A percentile compares a stretch with the other conserved stretches of the same genome.
Conservation (phyloP, 2,888 invertebrate species). For the Cephus spinipes region DNA sequence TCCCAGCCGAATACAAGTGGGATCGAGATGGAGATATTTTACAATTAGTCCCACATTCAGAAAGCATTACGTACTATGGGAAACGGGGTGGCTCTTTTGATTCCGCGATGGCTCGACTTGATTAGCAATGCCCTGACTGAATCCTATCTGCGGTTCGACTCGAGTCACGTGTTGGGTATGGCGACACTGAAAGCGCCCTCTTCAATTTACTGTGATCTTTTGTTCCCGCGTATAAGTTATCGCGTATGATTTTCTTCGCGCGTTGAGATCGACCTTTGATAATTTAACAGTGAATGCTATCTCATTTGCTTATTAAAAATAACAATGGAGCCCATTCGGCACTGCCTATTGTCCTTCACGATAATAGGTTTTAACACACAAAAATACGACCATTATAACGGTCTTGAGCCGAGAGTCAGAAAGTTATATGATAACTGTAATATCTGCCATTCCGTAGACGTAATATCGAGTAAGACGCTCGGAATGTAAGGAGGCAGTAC, state of each 20-base stretch:
- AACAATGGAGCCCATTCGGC: background rate
- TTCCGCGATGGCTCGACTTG: conserved; percentile 23
- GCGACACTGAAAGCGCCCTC: background rate
- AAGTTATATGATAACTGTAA: background rate
- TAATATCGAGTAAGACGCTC: background rate
- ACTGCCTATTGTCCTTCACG: background rate
- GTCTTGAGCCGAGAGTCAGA: background rate
- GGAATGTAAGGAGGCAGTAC: background rate
- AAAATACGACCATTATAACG: background rate
- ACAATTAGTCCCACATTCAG: conserved; percentile 24
- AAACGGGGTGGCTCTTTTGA: conserved; percentile 19
- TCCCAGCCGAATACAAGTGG: background rate
- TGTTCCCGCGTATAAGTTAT: background rate
- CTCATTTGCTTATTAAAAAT: background rate
- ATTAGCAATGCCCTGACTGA: conserved; percentile 11
- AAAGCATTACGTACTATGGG: conserved; percentile 13
- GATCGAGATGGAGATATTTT: conserved; percentile 4
- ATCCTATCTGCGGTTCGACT: background rate
- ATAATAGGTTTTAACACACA: background rate
- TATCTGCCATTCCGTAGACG: background rate
- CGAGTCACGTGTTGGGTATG: background rate
- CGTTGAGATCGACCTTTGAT: background rate
- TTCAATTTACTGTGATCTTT: background rate
- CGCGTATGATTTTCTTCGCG: background rate
- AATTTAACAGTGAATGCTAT: background rate